Evolutionary conservation across 2,113 vertebrate species (phyloP).

Genomic region (Sapajus apella): DNA sequence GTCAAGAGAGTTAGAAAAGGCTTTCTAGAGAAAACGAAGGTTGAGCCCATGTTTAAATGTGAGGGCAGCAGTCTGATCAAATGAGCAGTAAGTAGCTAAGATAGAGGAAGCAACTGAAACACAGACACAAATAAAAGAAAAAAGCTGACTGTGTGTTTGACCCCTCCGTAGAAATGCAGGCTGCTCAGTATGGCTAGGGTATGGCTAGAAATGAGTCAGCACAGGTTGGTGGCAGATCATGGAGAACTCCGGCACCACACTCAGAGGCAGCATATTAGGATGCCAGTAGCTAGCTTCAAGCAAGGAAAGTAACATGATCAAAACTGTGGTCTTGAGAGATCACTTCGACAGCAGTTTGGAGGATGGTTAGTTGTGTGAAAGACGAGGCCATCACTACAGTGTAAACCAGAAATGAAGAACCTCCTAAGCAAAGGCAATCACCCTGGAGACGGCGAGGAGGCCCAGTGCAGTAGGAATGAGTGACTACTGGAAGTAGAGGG

Average conservation of each 20-base stretch:
- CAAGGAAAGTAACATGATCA: neutral
- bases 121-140: neutral
- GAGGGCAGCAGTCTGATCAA: neutral
- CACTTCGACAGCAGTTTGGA: neutral
- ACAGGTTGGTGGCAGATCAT: neutral
- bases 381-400: neutral
- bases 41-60: neutral
- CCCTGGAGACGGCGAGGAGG: too few species aligned
- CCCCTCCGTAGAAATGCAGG: neutral
- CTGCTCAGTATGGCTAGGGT: too few species aligned
- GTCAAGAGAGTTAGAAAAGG: neutral
- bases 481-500: neutral
- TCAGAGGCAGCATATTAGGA: neutral
- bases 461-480: rapidly evolving
- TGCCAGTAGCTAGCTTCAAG: neutral
- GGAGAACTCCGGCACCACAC: neutral
- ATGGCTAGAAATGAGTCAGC: neutral
- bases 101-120: neutral
- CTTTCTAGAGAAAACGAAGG: neutral
- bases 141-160: neutral
- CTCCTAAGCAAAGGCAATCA: neutral
- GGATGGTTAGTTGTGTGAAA: neutral
- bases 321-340: neutral
- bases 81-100: neutral
- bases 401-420: neutral